Evolutionary conservation across 2,888 invertebrate species (phyloP).

Genomic region (Emmelina monodactyla): DNA sequence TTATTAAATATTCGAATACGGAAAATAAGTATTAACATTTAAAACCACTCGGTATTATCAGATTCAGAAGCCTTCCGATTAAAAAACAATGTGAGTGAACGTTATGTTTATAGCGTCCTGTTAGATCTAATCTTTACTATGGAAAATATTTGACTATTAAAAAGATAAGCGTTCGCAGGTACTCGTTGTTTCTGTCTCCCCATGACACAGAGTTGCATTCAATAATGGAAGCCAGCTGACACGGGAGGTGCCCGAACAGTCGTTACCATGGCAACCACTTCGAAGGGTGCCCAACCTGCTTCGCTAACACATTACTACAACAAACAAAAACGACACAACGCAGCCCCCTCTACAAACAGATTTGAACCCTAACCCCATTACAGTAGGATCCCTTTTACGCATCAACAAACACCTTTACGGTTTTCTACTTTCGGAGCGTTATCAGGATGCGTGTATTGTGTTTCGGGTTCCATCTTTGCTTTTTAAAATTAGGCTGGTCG

Average conservation of each 20-base stretch:
- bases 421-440: conserved; percentile 34
- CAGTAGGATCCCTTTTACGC: conserved; percentile 40
- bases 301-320: conserved; percentile 41
- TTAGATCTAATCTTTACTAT: conserved; percentile 33
- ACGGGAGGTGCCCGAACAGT: conserved; percentile 58
- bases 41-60: not conserved
- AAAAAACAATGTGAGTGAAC: conserved; percentile 33
- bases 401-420: conserved; percentile 36
- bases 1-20: conserved; percentile 4
- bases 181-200: conserved; percentile 35
- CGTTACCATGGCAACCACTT: conserved; percentile 55
- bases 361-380: conserved; percentile 41
- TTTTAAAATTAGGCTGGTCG: conserved; percentile 59
- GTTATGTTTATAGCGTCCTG: conserved; percentile 28
- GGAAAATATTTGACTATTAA: conserved; percentile 35
- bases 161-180: conserved; percentile 37
- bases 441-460: conserved; percentile 56
- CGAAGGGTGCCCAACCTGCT: conserved; percentile 63
- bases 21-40: no score
- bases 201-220: conserved; percentile 40
- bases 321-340: conserved; percentile 35
- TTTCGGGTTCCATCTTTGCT: conserved; percentile 65
- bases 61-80: not conserved
- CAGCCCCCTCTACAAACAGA: conserved; percentile 30
- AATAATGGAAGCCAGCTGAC: conserved; percentile 64